Conservation (phyloP, 92 coral and sea anemone genomes). For the Galaxea fascicularis region DNA sequence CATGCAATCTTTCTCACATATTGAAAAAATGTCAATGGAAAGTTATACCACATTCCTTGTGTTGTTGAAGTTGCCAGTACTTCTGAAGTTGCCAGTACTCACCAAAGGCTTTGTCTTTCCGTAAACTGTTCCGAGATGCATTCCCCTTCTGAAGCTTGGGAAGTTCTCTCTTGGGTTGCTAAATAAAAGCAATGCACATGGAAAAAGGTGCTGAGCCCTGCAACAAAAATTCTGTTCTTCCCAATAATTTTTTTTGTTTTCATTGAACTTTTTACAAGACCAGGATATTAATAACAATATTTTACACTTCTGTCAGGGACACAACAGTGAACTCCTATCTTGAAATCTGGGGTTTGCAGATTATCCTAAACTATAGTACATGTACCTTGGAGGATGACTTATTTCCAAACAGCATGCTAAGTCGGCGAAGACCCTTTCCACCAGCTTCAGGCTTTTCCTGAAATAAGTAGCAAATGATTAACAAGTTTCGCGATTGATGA, state of each 20-base stretch:
- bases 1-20: no score
- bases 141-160: constrained; percentile 61
- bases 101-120: constrained; percentile 45
- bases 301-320: no score
- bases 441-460: constrained; percentile 54
- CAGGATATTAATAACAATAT: no score
- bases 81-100: background rate
- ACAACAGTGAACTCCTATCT: no score
- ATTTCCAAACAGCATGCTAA: constrained; percentile 74
- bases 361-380: background rate
- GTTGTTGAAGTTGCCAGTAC: no score
- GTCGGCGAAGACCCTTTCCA: constrained; percentile 61
- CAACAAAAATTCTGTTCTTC: background rate
- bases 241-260: no score
- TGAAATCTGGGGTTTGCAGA: background rate
- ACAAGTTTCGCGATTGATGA: no score
- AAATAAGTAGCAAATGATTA: background rate
- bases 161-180: constrained; percentile 67
- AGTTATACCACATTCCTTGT: background rate
- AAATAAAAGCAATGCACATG: background rate
- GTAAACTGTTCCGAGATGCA: constrained; percentile 31
- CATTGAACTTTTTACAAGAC: no score
- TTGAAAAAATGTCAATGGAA: background rate
- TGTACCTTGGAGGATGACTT: constrained; percentile 66
- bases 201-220: background rate